Percentiles rank a stretch among this genome's conserved stretches.
phyloP scores from a whole-genome alignment of 1,140 invertebrate species.

The Drosophila elegans region DNA sequence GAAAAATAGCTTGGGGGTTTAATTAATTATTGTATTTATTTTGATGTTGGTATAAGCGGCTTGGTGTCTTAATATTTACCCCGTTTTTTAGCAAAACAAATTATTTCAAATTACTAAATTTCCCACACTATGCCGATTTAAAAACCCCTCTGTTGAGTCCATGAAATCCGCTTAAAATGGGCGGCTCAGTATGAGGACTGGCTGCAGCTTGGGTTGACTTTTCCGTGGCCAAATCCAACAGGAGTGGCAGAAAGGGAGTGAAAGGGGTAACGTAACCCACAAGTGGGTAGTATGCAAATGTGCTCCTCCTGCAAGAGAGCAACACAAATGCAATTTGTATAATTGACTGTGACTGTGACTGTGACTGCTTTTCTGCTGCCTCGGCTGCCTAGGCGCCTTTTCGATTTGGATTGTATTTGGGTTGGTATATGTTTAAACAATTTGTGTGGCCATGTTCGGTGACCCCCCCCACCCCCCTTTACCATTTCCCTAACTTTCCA shows the following conservation, averaged over 20 bases:
- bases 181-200: conserved; percentile 12
- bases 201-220: conserved; percentile 28
- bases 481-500: not conserved
- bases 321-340: conserved; percentile 80
- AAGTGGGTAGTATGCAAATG: conserved; percentile 47
- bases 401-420: conserved; percentile 59
- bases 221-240: conserved; percentile 24
- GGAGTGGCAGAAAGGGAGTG: too few relatives aligned
- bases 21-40: too few relatives aligned
- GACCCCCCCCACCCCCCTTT: not conserved
- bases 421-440: conserved; percentile 75
- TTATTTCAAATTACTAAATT: too few relatives aligned
- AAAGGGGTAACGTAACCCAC: not conserved
- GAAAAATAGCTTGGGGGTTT: too few relatives aligned
- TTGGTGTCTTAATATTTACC: not conserved
- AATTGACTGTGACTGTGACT: conserved; percentile 77
- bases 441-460: conserved; percentile 51
- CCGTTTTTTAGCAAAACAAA: not conserved
- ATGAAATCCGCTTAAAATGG: conserved; percentile 19
- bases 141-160: not conserved
- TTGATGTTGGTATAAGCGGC: too few relatives aligned
- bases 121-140: not conserved
- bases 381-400: conserved; percentile 42
- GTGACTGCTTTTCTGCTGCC: conserved; percentile 22
- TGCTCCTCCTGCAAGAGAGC: conserved; percentile 29